Conservation (phyloP, 2,888 invertebrate genomes). For the Galeruca laticollis region DNA sequence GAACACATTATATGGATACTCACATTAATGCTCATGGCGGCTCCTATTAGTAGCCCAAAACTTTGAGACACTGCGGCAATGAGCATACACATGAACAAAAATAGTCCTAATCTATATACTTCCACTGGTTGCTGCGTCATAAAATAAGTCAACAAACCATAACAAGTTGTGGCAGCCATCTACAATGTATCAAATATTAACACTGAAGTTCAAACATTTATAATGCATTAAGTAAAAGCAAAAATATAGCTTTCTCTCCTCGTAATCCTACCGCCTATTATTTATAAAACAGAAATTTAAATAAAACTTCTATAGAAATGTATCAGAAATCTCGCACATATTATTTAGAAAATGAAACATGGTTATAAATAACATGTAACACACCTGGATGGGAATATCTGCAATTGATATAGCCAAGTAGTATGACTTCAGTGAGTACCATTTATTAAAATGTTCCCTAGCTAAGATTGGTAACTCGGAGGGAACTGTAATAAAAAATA, state of each 20-base stretch:
- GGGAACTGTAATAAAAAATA: constrained; percentile 69
- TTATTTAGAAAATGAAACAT: background rate
- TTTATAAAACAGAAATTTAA: too few species aligned
- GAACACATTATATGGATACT: constrained; percentile 38
- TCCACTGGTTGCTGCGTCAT: constrained; percentile 91
- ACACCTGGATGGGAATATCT: constrained; percentile 87
- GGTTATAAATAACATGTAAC: constrained; percentile 18
- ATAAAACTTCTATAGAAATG: too few species aligned
- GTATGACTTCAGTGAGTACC: constrained; percentile 96
- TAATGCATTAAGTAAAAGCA: too few species aligned
- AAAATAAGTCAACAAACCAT: constrained; percentile 83
- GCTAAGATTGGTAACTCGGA: constrained; percentile 73
- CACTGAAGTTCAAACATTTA: too few species aligned
- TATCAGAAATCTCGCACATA: background rate
- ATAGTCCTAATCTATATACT: constrained; percentile 76
- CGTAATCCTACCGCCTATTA: too few species aligned
- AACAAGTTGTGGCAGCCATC: constrained; percentile 75
- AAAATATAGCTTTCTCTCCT: too few species aligned
- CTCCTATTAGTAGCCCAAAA: constrained; percentile 87
- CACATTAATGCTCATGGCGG: constrained; percentile 83
- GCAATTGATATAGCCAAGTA: constrained; percentile 96
- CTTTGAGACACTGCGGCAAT: constrained; percentile 89
- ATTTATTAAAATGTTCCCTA: constrained; percentile 83
- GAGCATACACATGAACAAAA: constrained; percentile 78
- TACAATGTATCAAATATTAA: constrained; percentile 51